A percentile compares a stretch with the other conserved stretches of the same genome.
phyloP scores from a whole-genome alignment of 2,113 vertebrate genomes.

The Glareola pratincola region DNA sequence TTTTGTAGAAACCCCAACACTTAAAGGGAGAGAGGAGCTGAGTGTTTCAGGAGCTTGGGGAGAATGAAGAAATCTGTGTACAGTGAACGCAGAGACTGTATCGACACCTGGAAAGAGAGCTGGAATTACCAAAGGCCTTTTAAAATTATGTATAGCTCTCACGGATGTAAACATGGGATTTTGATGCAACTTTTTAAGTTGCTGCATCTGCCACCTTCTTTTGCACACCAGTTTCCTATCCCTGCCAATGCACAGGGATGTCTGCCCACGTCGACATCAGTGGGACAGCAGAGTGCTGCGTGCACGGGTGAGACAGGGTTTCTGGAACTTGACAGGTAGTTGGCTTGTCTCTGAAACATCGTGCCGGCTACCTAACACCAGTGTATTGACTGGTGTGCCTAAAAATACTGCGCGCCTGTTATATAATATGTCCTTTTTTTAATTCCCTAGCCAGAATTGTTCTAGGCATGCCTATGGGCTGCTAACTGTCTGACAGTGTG shows the following conservation, averaged over 20 bases:
- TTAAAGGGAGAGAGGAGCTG: background rate
- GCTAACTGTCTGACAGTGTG: background rate
- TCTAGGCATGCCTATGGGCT: background rate
- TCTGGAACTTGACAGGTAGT: background rate
- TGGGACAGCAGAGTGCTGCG: background rate
- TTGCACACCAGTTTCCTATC: background rate
- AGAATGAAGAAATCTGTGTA: background rate
- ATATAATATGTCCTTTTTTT: background rate
- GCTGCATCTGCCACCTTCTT: background rate
- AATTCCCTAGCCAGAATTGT: background rate
- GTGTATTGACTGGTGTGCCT: background rate
- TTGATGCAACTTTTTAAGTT: background rate
- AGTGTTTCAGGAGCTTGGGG: background rate
- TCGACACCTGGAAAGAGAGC: background rate
- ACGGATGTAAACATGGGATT: background rate
- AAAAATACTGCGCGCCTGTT: background rate
- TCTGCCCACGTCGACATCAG: background rate
- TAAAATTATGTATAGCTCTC: background rate
- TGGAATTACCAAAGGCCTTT: background rate
- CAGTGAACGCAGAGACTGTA: background rate
- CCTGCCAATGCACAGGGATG: background rate
- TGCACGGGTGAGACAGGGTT: background rate
- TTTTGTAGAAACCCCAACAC: background rate
- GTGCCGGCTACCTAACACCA: background rate
- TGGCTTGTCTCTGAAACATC: background rate